phyloP scores from a whole-genome alignment of 2,113 vertebrate species.

The Tupaia tana region DNA sequence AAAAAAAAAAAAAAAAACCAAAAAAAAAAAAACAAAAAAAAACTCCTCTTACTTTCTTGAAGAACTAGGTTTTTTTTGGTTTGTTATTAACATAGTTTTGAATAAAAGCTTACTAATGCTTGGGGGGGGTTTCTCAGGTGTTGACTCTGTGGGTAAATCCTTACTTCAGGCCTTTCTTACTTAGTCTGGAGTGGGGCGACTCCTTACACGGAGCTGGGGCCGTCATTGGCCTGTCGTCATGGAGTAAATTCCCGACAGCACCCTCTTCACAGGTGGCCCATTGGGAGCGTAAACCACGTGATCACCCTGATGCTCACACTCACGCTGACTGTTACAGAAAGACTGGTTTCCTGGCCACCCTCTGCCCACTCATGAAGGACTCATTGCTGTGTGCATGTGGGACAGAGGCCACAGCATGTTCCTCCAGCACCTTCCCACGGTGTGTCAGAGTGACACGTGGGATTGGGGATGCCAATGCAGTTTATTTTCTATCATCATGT shows the following conservation, averaged over 20 bases:
- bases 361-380: neutral
- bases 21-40: no score
- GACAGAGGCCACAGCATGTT: neutral
- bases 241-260: neutral
- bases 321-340: neutral
- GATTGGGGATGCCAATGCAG: neutral
- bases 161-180: slow-evolving; percentile 27
- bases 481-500: neutral
- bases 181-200: neutral
- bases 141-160: neutral
- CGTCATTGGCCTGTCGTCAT: neutral
- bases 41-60: slow-evolving; percentile 13
- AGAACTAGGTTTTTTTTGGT: neutral
- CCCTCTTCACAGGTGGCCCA: neutral
- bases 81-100: slow-evolving; percentile 28
- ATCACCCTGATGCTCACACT: neutral
- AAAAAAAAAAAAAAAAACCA: neutral
- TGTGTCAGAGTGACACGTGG: neutral
- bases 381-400: neutral
- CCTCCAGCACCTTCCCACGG: neutral
- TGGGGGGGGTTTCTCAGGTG: neutral
- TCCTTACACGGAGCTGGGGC: neutral
- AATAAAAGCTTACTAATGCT: neutral
- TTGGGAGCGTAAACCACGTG: neutral
- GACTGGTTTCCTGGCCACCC: no score